phyloP scores from a whole-genome alignment of 1,140 invertebrate genomes.

The Neocloeon triangulifer region DNA sequence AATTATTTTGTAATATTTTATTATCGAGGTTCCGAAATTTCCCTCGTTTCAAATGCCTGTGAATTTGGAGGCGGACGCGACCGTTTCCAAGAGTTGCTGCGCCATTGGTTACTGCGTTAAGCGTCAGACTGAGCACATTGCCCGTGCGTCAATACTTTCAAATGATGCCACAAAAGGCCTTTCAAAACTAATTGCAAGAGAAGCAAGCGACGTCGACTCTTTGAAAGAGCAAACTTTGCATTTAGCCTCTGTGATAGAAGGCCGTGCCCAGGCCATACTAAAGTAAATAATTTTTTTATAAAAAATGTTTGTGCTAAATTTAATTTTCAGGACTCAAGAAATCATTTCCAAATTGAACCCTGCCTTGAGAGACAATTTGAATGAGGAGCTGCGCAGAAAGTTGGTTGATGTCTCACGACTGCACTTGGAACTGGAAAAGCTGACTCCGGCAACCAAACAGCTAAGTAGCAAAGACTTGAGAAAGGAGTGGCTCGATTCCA shows the following conservation, averaged over 20 bases:
- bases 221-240: slow-evolving; percentile 23
- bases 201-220: slow-evolving; percentile 21
- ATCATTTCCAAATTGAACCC: too few species aligned
- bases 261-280: background rate
- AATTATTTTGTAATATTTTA: slow-evolving; percentile 9
- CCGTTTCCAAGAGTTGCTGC: slow-evolving; percentile 67
- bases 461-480: too few species aligned
- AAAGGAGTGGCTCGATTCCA: too few species aligned
- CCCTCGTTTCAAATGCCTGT: slow-evolving; percentile 56
- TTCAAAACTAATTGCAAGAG: slow-evolving; percentile 20
- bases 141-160: slow-evolving; percentile 35
- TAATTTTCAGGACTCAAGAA: too few species aligned
- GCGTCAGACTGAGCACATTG: slow-evolving; percentile 47
- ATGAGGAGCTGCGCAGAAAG: too few species aligned
- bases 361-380: too few species aligned
- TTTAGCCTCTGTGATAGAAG: slow-evolving; percentile 21
- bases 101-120: slow-evolving; percentile 68
- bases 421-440: too few species aligned
- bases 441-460: too few species aligned
- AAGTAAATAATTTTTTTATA: too few species aligned
- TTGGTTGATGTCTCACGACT: too few species aligned
- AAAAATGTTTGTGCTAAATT: too few species aligned
- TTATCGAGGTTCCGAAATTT: slow-evolving; percentile 37
- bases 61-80: slow-evolving; percentile 72
- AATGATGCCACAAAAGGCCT: slow-evolving; percentile 30